Evolutionary conservation across 2,113 vertebrate species (phyloP), one percentile per base, ranked within the genome.

Genomic region (Corydoras sp.): DNA sequence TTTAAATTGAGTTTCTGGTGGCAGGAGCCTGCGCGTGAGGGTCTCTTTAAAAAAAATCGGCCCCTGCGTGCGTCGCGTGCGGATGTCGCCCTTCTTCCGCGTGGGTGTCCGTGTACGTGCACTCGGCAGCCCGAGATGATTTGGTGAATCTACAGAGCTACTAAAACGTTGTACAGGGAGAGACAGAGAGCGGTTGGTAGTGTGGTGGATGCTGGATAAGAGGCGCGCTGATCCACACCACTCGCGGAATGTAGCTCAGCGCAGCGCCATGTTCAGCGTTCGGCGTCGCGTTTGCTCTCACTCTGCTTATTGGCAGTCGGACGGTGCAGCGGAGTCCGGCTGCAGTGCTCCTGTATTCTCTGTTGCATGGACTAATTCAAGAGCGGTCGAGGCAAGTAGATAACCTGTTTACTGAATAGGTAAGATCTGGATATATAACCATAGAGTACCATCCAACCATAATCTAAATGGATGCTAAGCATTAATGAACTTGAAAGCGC

Each of bases 361-460:
- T 72, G 59, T 75, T 70, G 65, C 83, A 76, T 78, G 79, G 83
- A 80, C 83, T 84, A 72, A 67, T 81, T 74, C 62, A 72, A 58
- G 59, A 80, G 79, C 77, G 74, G 82, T 73, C 69, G 76, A 73
- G 32, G 67, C 66, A 68, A 49, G 74, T 74, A 86, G 78, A 81
- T 85, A 75, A 89, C 88, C 89, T 89, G 88, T 89, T 89, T 86
- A 81, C 64, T 81, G 82, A 83, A 83, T 77, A 89, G 89, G 88
- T 90, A 89, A 88, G 84, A 58, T 58, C 50, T 30, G 51, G 30
- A 56, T 58, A 48, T 58, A 13, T 56, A 15, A 4, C 43, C 10
- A 0, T 5, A 15, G 13, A 43, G 35, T 43, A 43, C 35, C 35
- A 43, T 4, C 35, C 35, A 43, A 8, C 35, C 35, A 43, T 43